Percentiles rank a stretch among this genome's conserved stretches.
phyloP scores from a whole-genome alignment of 2,113 vertebrate species.

The Cyanoliseus patagonus region DNA sequence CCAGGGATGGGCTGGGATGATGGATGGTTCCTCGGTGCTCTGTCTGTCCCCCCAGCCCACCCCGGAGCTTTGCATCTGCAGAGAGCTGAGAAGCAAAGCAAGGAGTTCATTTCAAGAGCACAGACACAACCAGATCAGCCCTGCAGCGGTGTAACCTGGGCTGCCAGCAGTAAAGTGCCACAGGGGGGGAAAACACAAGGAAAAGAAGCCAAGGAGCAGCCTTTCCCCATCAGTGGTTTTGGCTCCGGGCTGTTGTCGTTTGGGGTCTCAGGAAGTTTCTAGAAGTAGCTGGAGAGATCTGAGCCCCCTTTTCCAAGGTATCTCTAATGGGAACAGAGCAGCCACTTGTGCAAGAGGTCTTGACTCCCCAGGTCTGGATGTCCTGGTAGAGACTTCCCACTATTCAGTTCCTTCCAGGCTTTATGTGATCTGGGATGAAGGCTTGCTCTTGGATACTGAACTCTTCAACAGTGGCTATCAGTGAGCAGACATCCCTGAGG shows the following conservation, averaged over 20 bases:
- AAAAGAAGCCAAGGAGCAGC: neutral
- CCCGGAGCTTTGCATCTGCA: neutral
- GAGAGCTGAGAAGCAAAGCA: neutral
- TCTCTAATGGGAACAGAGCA: neutral
- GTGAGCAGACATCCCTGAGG: neutral
- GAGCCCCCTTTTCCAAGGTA: neutral
- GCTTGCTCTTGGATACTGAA: neutral
- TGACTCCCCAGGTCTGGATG: neutral
- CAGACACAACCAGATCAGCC: neutral
- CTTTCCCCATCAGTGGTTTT: neutral
- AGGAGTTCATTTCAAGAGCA: neutral
- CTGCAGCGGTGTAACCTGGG: neutral
- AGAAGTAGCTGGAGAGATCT: neutral
- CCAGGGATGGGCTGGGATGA: neutral
- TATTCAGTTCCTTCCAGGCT: neutral
- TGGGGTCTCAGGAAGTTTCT: neutral
- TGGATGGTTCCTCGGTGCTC: neutral
- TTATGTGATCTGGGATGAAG: neutral
- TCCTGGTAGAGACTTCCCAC: neutral
- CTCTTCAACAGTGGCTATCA: fast-evolving
- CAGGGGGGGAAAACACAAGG: neutral
- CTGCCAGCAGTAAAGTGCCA: neutral
- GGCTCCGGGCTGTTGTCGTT: neutral
- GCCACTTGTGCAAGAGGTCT: neutral
- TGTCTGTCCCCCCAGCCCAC: neutral